A percentile compares a stretch with the other conserved stretches of the same genome.
Conservation (phyloP, 2,113 vertebrate genomes). For the Eublepharis macularius region DNA sequence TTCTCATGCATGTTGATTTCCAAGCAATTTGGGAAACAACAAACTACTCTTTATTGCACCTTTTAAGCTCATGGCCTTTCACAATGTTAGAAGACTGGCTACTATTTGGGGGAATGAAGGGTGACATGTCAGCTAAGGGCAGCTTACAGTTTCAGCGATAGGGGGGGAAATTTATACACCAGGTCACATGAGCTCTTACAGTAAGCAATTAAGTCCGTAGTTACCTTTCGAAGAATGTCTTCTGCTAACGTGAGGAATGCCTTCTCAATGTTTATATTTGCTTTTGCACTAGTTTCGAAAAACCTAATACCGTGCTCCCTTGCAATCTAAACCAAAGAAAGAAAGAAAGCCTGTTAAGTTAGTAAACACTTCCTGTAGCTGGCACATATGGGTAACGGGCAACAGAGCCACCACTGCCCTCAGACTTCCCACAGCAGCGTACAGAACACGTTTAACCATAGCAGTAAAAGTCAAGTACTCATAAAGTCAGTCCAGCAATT, state of each 20-base stretch:
- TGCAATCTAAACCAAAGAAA: conserved; percentile 84
- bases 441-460: not conserved
- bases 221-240: conserved; percentile 99
- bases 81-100: not conserved
- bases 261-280: conserved; percentile 99
- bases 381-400: not conserved
- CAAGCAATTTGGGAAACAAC: not conserved
- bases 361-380: not conserved
- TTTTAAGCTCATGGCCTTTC: not conserved
- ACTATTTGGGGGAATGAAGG: not conserved
- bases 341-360: not conserved
- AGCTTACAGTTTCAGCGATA: no score
- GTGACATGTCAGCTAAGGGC: not conserved
- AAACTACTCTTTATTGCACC: not conserved
- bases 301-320: conserved; percentile 98
- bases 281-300: conserved; percentile 99
- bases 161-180: not conserved
- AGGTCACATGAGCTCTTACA: not conserved
- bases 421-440: no score
- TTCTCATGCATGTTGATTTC: no score
- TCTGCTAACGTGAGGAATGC: conserved; percentile 99
- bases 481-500: no score
- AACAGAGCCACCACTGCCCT: not conserved
- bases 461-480: not conserved
- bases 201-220: conserved; percentile 3